Base-by-base conservation (phyloP, 2,888 invertebrate species). In the Megaustenia siamemsis region DNA sequence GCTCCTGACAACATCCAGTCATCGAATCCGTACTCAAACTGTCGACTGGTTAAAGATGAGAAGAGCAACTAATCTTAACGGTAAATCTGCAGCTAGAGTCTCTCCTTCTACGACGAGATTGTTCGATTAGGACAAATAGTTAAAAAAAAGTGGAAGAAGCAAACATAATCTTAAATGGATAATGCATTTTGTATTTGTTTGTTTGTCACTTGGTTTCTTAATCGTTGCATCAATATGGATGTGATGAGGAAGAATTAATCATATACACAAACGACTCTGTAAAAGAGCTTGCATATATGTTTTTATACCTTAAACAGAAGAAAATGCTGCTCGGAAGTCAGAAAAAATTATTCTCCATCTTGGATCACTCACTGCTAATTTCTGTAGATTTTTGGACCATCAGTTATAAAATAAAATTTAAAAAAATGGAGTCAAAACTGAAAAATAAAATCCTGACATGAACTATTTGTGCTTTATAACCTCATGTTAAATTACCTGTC, bases 11-110 rank as follows among this genome's bases (percentile, higher is more conserved):
- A 38, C 60, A 60, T 21, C 56, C 38, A 35, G 43, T 38, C 56
- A 77, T 56, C 40, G 76, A 60, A 77, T 60, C 56, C 56, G n/a
- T 56, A 60, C 53, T 60, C 38, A 60, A 77, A 56, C 38, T 38
- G 24, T 24, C 28, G 4, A 24, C 45, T 73, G 60, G 73, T n/a
- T 49, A 32, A 73, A 32, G 4, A 15, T 24, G 18, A 32, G 49
- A 73, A 49, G 28, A 49, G 21, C 28, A 49, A 32, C 12, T 15
- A 21, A 32, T 28, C 28, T 49, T 49, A 73, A 49, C 32, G 49
- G 21, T 49, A 49, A 32, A 73, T 49, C 49, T 28, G 32, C 4
- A 49, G 45, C 49, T 73, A 5, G n/a, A 49, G 21, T 49, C 73
- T 24, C 15, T 28, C 49, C 32, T 21, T 35, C 24, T 73, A 4